These are phyloP conservation scores for Lepidonotus clava DNA, from an alignment of 2,888 invertebrate species.

Conservation along the genomic window DNA sequence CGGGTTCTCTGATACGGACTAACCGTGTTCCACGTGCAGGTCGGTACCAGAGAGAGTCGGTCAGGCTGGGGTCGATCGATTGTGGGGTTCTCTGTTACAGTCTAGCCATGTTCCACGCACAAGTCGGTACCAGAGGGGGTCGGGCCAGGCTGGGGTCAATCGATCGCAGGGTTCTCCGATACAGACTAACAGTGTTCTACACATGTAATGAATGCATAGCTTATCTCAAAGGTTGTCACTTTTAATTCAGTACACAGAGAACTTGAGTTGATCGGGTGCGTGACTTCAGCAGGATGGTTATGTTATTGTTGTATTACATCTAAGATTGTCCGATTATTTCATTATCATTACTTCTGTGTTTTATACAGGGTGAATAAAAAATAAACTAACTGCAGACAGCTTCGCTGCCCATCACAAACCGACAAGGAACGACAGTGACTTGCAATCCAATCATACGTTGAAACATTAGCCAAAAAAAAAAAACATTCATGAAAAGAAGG, in stretches of 20 bases:
- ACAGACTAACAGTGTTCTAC: background rate
- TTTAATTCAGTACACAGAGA: no score
- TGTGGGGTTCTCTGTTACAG: background rate
- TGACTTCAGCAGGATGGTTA: constrained; percentile 19
- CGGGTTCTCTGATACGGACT: background rate
- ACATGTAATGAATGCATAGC: constrained; percentile 17
- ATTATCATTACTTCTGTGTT: background rate
- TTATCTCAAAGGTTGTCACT: constrained; percentile 9
- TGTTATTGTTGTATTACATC: background rate
- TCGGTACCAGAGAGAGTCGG: no score
- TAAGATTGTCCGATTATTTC: no score
- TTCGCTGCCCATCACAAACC: background rate
- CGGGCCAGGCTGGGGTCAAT: background rate
- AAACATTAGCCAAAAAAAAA: no score
- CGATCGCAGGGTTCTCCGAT: background rate
- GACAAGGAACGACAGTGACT: no score
- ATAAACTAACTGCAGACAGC: background rate
- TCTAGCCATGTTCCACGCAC: background rate
- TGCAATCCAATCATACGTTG: no score
- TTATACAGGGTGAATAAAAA: background rate
- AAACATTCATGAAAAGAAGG: no score
- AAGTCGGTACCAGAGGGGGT: no score
- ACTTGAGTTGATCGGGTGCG: no score
- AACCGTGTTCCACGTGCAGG: background rate
- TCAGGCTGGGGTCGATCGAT: background rate